Evolutionary conservation across 2,113 vertebrate genomes (phyloP).

Genomic region (Gasterosteus aculeatus): DNA sequence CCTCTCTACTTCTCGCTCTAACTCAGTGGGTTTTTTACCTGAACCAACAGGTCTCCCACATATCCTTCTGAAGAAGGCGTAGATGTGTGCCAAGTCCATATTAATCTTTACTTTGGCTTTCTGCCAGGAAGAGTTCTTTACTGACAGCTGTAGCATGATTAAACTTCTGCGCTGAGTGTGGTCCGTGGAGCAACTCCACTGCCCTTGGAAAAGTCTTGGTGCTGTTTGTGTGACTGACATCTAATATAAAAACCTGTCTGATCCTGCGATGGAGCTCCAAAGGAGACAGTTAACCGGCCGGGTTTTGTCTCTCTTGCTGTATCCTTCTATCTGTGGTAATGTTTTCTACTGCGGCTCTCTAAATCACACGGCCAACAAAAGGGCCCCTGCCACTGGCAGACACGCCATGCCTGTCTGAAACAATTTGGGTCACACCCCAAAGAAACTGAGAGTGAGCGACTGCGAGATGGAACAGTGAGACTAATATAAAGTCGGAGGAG

Average conservation of each 20-base stretch:
- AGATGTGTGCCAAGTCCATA: background rate
- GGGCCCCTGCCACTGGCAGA: conserved; percentile 44
- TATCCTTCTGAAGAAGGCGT: background rate
- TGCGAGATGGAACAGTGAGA: conserved; percentile 1
- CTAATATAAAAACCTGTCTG: conserved; percentile 22
- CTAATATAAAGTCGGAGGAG: conserved; percentile 33
- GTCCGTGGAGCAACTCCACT: background rate
- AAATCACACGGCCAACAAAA: conserved; percentile 49
- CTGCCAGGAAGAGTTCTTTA: background rate
- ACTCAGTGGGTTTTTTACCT: background rate
- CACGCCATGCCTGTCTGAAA: conserved; percentile 45
- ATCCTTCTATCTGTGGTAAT: conserved; percentile 18
- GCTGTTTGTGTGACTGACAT: conserved; percentile 18
- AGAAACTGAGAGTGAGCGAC: background rate
- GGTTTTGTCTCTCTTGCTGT: conserved; percentile 13
- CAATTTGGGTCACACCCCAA: conserved; percentile 45
- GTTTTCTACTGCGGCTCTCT: conserved; percentile 41
- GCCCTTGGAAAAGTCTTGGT: conserved; percentile 18
- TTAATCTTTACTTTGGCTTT: background rate
- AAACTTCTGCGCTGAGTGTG: background rate
- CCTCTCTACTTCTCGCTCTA: background rate
- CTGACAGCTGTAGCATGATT: conserved; percentile 4
- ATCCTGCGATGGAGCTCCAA: conserved; percentile 1
- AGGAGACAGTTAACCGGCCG: conserved; percentile 10
- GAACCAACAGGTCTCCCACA: background rate